Conservation (phyloP, 2,113 vertebrate species). For the Epinephelus moara region DNA sequence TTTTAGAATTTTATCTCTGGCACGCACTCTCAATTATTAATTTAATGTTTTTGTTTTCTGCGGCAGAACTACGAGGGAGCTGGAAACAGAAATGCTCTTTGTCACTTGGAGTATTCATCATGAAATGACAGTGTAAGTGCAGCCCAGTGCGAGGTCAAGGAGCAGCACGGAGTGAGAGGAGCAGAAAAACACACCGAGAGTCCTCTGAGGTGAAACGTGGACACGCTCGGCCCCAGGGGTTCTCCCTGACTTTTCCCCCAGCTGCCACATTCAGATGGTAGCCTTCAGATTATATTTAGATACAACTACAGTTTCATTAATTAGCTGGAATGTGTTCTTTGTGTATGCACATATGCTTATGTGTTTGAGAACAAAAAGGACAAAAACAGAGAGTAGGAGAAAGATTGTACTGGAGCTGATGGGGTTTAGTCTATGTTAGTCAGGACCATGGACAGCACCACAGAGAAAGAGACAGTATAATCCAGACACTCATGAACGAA, state of each 20-base stretch:
- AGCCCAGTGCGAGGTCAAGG: slow-evolving; percentile 13
- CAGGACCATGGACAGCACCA: slow-evolving; percentile 49
- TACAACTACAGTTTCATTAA: slow-evolving; percentile 13
- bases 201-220: slow-evolving; percentile 3
- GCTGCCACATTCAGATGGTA: slow-evolving; percentile 39
- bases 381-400: slow-evolving; percentile 1
- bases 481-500: slow-evolving; percentile 20
- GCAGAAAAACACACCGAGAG: slow-evolving; percentile 15
- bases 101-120: slow-evolving; percentile 18
- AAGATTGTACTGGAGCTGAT: slow-evolving; percentile 8
- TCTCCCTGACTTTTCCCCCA: slow-evolving; percentile 29
- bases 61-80: background rate
- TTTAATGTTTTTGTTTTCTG: slow-evolving; percentile 1
- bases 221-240: background rate
- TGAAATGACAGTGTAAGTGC: background rate
- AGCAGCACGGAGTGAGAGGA: background rate
- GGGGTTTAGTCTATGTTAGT: slow-evolving; percentile 21
- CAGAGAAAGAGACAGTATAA: slow-evolving; percentile 14
- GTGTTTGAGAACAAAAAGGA: background rate
- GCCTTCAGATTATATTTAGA: slow-evolving; percentile 31
- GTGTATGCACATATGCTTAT: background rate
- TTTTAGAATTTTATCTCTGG: background rate
- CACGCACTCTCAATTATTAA: background rate
- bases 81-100: background rate
- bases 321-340: slow-evolving; percentile 16